These are phyloP conservation scores for Agrochola macilenta DNA, from an alignment of 2,888 invertebrate genomes.

Conservation along the genomic window DNA sequence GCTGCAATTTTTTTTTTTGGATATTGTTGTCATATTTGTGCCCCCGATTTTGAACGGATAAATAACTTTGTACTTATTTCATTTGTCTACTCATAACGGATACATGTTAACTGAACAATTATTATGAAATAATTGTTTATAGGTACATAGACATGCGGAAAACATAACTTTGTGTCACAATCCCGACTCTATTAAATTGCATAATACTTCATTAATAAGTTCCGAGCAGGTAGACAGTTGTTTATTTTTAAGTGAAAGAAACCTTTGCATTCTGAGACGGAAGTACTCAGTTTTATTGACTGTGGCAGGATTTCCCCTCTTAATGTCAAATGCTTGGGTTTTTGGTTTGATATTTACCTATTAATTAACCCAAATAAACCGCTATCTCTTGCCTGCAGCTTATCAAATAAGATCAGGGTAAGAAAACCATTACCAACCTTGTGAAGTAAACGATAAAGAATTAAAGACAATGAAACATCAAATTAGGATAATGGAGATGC, in stretches of 20 bases:
- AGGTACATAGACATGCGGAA: neutral
- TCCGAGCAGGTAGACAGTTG: neutral
- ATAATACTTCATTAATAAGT: no score
- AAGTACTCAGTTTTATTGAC: constrained; percentile 12
- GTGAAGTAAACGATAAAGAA: neutral
- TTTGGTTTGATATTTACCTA: constrained; percentile 24
- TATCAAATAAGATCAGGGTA: constrained; percentile 6
- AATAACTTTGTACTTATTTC: neutral
- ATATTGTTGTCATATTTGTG: no score
- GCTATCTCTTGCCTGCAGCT: neutral
- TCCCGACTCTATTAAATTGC: neutral
- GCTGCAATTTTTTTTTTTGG: neutral
- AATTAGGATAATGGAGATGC: neutral
- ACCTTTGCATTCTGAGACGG: constrained; percentile 29
- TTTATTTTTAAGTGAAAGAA: constrained; percentile 20
- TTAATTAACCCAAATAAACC: constrained; percentile 9
- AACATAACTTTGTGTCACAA: neutral
- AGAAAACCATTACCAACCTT: neutral
- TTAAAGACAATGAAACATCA: neutral
- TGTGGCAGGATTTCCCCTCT: constrained; percentile 47
- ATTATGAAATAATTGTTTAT: neutral
- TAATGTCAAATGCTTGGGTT: constrained; percentile 31
- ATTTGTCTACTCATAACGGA: neutral
- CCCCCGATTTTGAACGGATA: neutral
- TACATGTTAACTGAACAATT: neutral